A percentile compares a stretch with the other conserved stretches of the same genome.
These are phyloP conservation scores for Tetramorium alpestre DNA, from an alignment of 1,140 invertebrate species.

Conservation along the genomic window DNA sequence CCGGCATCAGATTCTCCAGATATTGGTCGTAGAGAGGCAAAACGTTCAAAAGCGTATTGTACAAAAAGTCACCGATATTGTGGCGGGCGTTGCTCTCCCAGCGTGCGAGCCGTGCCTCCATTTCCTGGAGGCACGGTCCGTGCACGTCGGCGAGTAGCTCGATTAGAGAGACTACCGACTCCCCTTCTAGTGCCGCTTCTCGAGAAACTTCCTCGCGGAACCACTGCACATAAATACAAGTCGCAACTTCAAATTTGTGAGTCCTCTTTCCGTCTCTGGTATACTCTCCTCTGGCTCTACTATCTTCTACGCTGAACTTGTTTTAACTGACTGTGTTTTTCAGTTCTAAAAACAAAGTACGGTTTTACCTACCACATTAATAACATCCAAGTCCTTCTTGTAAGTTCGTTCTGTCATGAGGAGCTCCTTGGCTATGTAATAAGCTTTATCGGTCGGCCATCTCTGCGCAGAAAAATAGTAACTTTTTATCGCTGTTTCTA, in stretches of 20 bases:
- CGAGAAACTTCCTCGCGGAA: constrained; percentile 89
- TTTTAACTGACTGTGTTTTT: background rate
- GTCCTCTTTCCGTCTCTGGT: background rate
- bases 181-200: constrained; percentile 87
- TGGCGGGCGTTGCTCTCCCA: constrained; percentile 87
- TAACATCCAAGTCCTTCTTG: constrained; percentile 96
- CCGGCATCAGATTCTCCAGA: constrained; percentile 91
- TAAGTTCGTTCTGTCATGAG: constrained; percentile 98
- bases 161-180: constrained; percentile 87
- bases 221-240: constrained; percentile 86
- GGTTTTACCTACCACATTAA: constrained; percentile 90
- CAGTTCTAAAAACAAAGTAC: background rate
- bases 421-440: constrained; percentile 97
- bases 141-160: constrained; percentile 90
- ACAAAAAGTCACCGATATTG: constrained; percentile 88
- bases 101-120: constrained; percentile 88
- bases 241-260: background rate
- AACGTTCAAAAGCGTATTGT: constrained; percentile 82
- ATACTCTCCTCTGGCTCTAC: background rate
- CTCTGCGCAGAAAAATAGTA: constrained; percentile 84
- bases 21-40: constrained; percentile 93
- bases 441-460: constrained; percentile 92
- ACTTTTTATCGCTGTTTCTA: background rate
- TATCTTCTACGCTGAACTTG: background rate
- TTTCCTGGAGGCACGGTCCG: constrained; percentile 88